Evolutionary conservation across 2,888 invertebrate species (phyloP).

Genomic region (Phyllotreta striolata): DNA sequence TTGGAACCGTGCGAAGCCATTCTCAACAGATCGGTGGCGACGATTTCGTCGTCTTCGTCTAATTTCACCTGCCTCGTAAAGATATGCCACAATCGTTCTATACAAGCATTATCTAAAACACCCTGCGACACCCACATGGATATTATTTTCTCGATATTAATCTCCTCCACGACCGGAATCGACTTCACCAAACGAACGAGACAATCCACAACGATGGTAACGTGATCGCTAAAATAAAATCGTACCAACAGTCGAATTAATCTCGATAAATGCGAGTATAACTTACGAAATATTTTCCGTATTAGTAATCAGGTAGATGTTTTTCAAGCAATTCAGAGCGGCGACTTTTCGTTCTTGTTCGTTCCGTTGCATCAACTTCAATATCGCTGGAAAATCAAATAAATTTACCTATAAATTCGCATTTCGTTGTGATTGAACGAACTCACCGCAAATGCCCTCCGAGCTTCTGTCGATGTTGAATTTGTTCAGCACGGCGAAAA

Average conservation of each 20-base stretch:
- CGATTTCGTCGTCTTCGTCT: slow-evolving; percentile 74
- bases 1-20: slow-evolving; percentile 70
- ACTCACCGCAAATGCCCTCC: slow-evolving; percentile 67
- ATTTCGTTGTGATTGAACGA: background rate
- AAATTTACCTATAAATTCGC: background rate
- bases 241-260: too few species aligned
- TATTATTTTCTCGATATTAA: slow-evolving; percentile 70
- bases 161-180: slow-evolving; percentile 67
- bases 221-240: slow-evolving; percentile 62
- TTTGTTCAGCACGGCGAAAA: slow-evolving; percentile 82
- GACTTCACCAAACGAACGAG: slow-evolving; percentile 66
- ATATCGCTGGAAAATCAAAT: slow-evolving; percentile 66
- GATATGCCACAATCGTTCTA: slow-evolving; percentile 84
- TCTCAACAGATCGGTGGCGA: slow-evolving; percentile 78
- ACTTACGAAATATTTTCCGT: slow-evolving; percentile 62
- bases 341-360: slow-evolving; percentile 79
- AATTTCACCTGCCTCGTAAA: slow-evolving; percentile 75
- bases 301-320: slow-evolving; percentile 71
- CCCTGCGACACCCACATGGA: slow-evolving; percentile 68
- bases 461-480: slow-evolving; percentile 80
- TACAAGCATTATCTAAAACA: slow-evolving; percentile 61
- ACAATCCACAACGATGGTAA: slow-evolving; percentile 67
- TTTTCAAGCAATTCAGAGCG: slow-evolving; percentile 79
- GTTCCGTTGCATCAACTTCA: slow-evolving; percentile 81
- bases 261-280: background rate